These are phyloP conservation scores for Leptogaster cylindrica DNA, from an alignment of 2,888 invertebrate genomes.

Conservation along the genomic window DNA sequence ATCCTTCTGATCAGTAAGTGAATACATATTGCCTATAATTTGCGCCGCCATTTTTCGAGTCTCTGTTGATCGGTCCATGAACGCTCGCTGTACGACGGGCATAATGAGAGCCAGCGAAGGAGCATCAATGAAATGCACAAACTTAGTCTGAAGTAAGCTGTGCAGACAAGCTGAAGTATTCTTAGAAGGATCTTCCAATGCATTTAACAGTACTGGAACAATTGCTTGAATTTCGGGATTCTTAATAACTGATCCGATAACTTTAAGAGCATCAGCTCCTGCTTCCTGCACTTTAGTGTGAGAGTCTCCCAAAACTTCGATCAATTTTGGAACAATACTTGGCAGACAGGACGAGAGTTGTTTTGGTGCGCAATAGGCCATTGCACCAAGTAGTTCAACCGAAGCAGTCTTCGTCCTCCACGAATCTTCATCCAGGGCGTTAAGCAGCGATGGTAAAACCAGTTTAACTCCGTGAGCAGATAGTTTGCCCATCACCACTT, in stretches of 20 bases:
- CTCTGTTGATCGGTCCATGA: conserved; percentile 96
- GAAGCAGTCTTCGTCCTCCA: conserved; percentile 99
- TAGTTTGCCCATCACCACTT: conserved; percentile 93
- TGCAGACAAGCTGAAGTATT: conserved; percentile 94
- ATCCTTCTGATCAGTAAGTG: conserved; percentile 98
- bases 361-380: conserved; percentile 99
- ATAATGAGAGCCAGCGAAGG: conserved; percentile 98
- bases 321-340: conserved; percentile 96
- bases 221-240: conserved; percentile 98
- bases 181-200: conserved; percentile 94
- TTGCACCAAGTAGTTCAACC: conserved; percentile 93
- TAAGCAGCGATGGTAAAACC: conserved; percentile 90
- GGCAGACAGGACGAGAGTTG: conserved; percentile 97
- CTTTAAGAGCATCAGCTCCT: conserved; percentile 93
- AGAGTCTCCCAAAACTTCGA: conserved; percentile 95
- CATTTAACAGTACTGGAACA: conserved; percentile 84
- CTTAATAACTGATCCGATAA: conserved; percentile 96
- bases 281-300: conserved; percentile 96
- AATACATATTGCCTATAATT: conserved; percentile 99
- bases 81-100: conserved; percentile 98
- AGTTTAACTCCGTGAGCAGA: conserved; percentile 98
- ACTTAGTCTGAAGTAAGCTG: conserved; percentile 91
- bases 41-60: conserved; percentile 99
- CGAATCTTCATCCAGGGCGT: conserved; percentile 95
- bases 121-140: conserved; percentile 99